These are phyloP conservation scores for Xenus cinereus DNA, from an alignment of 2,113 vertebrate species.

Conservation along the genomic window DNA sequence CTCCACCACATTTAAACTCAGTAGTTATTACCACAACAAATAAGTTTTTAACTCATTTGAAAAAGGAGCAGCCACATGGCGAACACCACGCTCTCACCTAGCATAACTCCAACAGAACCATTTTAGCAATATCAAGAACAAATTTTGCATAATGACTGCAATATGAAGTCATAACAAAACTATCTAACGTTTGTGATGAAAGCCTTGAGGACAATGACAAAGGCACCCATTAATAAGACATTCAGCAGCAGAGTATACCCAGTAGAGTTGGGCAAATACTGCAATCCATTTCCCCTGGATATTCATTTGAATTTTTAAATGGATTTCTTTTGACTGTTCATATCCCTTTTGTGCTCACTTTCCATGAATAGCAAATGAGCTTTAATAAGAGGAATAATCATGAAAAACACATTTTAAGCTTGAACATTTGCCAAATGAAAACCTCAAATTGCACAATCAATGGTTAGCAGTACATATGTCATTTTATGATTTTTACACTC, in stretches of 20 bases:
- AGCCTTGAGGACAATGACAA: constrained; percentile 42
- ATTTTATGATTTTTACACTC: background rate
- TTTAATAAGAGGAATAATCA: constrained; percentile 63
- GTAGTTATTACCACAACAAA: background rate
- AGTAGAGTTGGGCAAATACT: constrained; percentile 12
- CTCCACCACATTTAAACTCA: background rate
- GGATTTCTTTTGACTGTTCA: constrained; percentile 26
- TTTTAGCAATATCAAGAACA: background rate
- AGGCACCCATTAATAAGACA: constrained; percentile 11
- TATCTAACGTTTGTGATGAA: background rate
- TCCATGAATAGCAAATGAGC: constrained; percentile 46
- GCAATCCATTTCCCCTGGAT: constrained; percentile 33
- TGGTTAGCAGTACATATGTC: background rate
- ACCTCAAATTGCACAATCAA: background rate
- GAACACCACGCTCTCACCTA: background rate
- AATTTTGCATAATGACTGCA: constrained; percentile 1
- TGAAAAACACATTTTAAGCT: constrained; percentile 58
- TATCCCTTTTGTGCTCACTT: constrained; percentile 52
- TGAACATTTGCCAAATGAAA: constrained; percentile 59
- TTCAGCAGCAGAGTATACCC: background rate
- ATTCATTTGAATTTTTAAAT: constrained; percentile 52
- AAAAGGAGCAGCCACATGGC: background rate
- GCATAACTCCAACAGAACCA: background rate
- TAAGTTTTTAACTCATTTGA: background rate
- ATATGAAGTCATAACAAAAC: background rate